Conservation (phyloP, 2,888 invertebrate species). For the Ganaspis brasiliensis region DNA sequence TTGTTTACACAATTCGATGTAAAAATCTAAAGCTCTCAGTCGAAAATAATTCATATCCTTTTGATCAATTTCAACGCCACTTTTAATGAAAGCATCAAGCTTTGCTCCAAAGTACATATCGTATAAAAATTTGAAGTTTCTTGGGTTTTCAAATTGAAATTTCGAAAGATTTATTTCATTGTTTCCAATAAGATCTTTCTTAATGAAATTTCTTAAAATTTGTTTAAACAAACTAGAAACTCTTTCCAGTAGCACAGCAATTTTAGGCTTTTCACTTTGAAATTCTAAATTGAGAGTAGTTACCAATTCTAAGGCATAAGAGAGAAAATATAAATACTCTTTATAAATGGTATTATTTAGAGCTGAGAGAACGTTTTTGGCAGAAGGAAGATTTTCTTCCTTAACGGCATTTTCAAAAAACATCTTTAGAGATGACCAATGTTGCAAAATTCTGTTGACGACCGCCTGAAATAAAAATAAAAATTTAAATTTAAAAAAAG, state of each 20-base stretch:
- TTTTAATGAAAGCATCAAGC: background rate
- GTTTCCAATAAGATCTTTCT: background rate
- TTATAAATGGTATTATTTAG: slow-evolving; percentile 35
- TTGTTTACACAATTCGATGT: slow-evolving; percentile 29
- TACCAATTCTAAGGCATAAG: slow-evolving; percentile 25
- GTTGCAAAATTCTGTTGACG: slow-evolving; percentile 43
- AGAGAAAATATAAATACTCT: slow-evolving; percentile 19
- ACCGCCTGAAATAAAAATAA: slow-evolving; percentile 33
- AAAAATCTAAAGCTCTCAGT: no score
- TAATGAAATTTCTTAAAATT: background rate
- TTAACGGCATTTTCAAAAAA: slow-evolving; percentile 25
- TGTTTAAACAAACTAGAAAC: background rate
- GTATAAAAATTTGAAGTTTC: slow-evolving; percentile 42
- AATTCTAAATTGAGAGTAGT: slow-evolving; percentile 39
- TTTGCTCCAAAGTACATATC: slow-evolving; percentile 24
- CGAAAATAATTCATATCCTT: slow-evolving; percentile 42
- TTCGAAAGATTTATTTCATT: background rate
- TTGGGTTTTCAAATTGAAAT: background rate
- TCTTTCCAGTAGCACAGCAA: background rate
- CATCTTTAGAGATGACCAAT: slow-evolving; percentile 36
- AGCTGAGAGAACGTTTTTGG: slow-evolving; percentile 8
- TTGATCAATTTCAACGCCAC: slow-evolving; percentile 37
- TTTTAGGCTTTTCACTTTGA: slow-evolving; percentile 36
- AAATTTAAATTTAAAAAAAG: slow-evolving; percentile 5
- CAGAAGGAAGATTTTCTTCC: slow-evolving; percentile 32